These are phyloP conservation scores for Oligia strigilis DNA, from an alignment of 2,888 invertebrate genomes.

Conservation along the genomic window DNA sequence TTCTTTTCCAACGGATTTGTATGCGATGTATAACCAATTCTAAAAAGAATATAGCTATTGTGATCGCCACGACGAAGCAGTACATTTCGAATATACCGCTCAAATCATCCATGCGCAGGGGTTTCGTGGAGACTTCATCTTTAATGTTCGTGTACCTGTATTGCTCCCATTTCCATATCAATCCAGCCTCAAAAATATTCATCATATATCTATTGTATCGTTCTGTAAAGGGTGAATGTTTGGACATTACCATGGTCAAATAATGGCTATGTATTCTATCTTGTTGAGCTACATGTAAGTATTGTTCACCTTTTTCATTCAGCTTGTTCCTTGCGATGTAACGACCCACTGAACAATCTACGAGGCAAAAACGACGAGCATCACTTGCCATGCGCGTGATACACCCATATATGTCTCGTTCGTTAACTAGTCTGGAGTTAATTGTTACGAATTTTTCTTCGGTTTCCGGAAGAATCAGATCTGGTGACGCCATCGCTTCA, in stretches of 20 bases:
- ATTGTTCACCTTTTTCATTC: constrained; percentile 83
- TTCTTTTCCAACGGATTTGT: constrained; percentile 35
- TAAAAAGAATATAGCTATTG: constrained; percentile 74
- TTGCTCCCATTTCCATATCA: constrained; percentile 86
- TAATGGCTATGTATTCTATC: constrained; percentile 86
- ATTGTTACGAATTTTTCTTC: constrained; percentile 80
- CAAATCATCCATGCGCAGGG: constrained; percentile 79
- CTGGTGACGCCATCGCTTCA: constrained; percentile 86
- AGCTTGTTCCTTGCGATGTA: constrained; percentile 80
- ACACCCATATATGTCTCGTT: constrained; percentile 77
- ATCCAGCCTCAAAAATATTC: constrained; percentile 81
- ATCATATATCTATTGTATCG: constrained; percentile 78
- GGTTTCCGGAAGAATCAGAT: constrained; percentile 81
- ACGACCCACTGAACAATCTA: constrained; percentile 84
- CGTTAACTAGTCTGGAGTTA: constrained; percentile 78
- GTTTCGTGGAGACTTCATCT: constrained; percentile 78
- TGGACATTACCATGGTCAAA: constrained; percentile 79
- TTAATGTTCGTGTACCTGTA: constrained; percentile 81
- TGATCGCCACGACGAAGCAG: constrained; percentile 67
- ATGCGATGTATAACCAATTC: constrained; percentile 73
- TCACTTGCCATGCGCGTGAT: constrained; percentile 77
- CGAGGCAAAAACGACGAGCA: constrained; percentile 81
- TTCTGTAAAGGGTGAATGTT: constrained; percentile 80
- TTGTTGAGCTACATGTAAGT: constrained; percentile 80
- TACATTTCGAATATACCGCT: constrained; percentile 80